These are phyloP conservation scores for Orchesellides sinensis DNA, from an alignment of 2,888 invertebrate species.

Conservation along the genomic window DNA sequence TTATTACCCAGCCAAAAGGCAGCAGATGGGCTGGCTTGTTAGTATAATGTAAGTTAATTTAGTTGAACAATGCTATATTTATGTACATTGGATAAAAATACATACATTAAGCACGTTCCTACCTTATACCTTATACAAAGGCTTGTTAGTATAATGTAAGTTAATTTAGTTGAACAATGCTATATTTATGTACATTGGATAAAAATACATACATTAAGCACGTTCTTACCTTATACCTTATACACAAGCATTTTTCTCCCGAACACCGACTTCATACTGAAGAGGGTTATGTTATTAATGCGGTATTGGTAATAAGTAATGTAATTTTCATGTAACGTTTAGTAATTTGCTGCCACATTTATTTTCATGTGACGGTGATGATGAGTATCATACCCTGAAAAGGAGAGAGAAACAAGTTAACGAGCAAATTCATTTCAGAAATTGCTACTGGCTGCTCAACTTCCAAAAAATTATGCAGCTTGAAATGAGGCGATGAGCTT, in stretches of 20 bases:
- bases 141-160: not conserved
- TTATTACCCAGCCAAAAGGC: not conserved
- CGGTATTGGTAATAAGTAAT: not conserved
- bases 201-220: no score
- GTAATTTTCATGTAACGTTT: conserved; percentile 35
- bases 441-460: conserved; percentile 45
- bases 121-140: no score
- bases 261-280: no score
- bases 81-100: not conserved
- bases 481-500: no score
- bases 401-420: not conserved
- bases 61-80: not conserved
- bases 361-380: conserved; percentile 53
- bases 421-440: conserved; percentile 26
- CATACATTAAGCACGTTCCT: no score
- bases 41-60: conserved; percentile 4
- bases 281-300: no score
- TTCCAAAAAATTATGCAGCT: no score
- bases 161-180: conserved; percentile 2
- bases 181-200: not conserved
- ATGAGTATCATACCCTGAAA: conserved; percentile 6
- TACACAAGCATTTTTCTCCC: no score
- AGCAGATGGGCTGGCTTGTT: conserved; percentile 14
- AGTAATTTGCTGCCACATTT: conserved; percentile 60
- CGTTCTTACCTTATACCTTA: no score